Evolutionary conservation across 1,140 invertebrate species (phyloP).

Genomic region (Saccostrea glomerata): DNA sequence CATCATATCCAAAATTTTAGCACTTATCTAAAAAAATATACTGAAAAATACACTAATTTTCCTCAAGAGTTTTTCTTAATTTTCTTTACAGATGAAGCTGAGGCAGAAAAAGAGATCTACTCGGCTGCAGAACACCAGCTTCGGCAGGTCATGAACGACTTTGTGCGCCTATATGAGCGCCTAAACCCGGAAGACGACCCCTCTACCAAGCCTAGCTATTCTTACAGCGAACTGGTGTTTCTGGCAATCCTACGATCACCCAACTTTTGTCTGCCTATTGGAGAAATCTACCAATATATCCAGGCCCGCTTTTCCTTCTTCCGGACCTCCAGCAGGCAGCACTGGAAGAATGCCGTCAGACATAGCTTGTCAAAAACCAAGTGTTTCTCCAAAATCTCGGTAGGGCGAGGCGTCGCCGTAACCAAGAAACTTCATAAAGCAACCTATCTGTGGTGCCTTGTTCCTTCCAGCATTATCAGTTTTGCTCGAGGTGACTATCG

Average conservation of each 20-base stretch:
- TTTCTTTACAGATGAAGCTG: not conserved
- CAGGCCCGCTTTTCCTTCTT: conserved; percentile 67
- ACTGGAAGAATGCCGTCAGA: conserved; percentile 71
- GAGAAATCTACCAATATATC: conserved; percentile 71
- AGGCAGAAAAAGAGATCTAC: not conserved
- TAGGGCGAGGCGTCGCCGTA: conserved; percentile 50
- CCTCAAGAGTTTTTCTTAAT: not conserved
- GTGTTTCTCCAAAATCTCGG: conserved; percentile 69
- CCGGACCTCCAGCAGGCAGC: conserved; percentile 58
- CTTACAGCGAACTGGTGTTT: conserved; percentile 70
- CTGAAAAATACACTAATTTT: no score
- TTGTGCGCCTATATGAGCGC: conserved; percentile 65
- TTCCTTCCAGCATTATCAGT: conserved; percentile 58
- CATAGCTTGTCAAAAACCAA: conserved; percentile 72
- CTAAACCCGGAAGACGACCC: conserved; percentile 57
- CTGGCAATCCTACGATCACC: conserved; percentile 67
- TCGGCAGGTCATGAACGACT: conserved; percentile 64
- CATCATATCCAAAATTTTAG: no score
- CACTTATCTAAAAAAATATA: no score
- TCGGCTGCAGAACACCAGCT: conserved; percentile 55
- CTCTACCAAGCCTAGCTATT: conserved; percentile 67
- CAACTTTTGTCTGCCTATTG: conserved; percentile 69
- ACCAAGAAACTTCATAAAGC: conserved; percentile 48
- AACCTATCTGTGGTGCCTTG: conserved; percentile 59
- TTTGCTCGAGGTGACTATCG: conserved; percentile 64